Conservation (phyloP, 1,140 invertebrate species). For the Mesaphorura yosii region DNA sequence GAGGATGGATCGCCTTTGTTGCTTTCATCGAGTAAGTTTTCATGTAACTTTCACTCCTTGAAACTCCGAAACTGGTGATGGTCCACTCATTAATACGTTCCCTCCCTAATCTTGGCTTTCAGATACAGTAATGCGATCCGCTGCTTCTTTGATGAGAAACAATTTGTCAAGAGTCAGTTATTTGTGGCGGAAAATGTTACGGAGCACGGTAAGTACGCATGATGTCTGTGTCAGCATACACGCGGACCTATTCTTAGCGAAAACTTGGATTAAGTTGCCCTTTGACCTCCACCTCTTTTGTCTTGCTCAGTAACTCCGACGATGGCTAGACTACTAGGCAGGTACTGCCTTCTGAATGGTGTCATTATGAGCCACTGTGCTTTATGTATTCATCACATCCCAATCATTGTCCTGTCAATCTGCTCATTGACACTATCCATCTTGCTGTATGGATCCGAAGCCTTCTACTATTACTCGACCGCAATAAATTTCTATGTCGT, state of each 20-base stretch:
- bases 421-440: slow-evolving; percentile 21
- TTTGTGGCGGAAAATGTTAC: slow-evolving; percentile 13
- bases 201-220: slow-evolving; percentile 13
- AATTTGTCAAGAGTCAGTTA: slow-evolving; percentile 17
- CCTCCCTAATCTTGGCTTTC: not conserved
- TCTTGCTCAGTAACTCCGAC: slow-evolving; percentile 10
- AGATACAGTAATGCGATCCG: slow-evolving; percentile 25
- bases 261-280: not conserved
- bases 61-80: too few relatives aligned
- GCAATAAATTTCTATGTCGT: slow-evolving; percentile 24
- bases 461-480: slow-evolving; percentile 30
- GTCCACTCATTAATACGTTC: too few relatives aligned
- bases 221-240: too few relatives aligned
- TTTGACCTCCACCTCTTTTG: not conserved
- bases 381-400: slow-evolving; percentile 27
- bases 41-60: too few relatives aligned
- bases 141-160: slow-evolving; percentile 29
- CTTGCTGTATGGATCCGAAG: slow-evolving; percentile 27
- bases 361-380: slow-evolving; percentile 30
- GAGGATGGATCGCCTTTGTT: slow-evolving; percentile 32
- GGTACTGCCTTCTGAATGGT: slow-evolving; percentile 26
- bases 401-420: slow-evolving; percentile 25
- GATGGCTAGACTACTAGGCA: slow-evolving; percentile 21
- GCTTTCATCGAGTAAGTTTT: slow-evolving; percentile 30
- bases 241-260: too few relatives aligned